Base-by-base conservation (phyloP, 2,113 vertebrate species). In the Turnix velox region DNA sequence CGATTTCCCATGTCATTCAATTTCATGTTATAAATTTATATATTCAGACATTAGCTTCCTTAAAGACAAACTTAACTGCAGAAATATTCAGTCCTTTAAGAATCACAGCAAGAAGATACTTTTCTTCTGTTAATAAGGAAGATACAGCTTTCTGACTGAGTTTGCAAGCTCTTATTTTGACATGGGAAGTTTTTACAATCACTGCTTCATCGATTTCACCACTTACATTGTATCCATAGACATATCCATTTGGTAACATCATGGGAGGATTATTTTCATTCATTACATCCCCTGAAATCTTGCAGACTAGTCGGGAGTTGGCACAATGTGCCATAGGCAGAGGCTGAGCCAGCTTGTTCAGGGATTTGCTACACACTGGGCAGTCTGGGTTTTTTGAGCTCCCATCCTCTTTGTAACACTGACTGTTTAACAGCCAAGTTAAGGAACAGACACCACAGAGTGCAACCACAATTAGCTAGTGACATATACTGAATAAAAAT, bases 261-360 rank as follows among this genome's bases (percentile, higher is more conserved):
- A 99, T 99, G 19, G 99, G 99, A n/a, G 99, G 99, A 96, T 99
- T 99, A 98, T 99, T 99, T 98, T 99, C 99, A 18, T 99, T 99
- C 99, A 99, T 99, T 74, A 99, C 99, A 58, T 99, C 99, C 42
- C 99, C 99, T 0, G 99, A 99, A 97, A 99, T 99, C 98, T 99
- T 99, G 97, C 99, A 99, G 93, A 99, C 99, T 95, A 99, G 98
- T 90, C 99, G 98, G 57, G 99, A 99, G 97, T 99, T 99, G 97
- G 99, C 99, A 57, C 99, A 99, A 93, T 99, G 99, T 61, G 99
- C 99, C 99, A 99, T 99, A 27, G 99, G 99, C 55, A 99, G 98
- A 7, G 99, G 99, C 95, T 99, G 99, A 23, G 99, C 99, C 97
- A 99, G 95, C 97, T 99, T 99, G 97, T 99, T 99, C 93, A 99